Conservation (phyloP, 2,888 invertebrate genomes). For the Phortica okadai region DNA sequence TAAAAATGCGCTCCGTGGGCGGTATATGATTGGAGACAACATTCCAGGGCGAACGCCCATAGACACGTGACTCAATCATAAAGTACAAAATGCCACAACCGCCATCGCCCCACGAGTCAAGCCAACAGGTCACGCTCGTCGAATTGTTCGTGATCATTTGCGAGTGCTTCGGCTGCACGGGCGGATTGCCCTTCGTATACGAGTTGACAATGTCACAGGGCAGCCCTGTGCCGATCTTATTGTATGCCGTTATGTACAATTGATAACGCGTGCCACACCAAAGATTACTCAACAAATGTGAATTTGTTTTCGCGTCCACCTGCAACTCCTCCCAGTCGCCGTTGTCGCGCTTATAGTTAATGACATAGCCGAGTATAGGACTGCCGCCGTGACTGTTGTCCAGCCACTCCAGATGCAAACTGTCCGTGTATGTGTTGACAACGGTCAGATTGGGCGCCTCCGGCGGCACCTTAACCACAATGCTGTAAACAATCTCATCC, state of each 20-base stretch:
- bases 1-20: conserved; percentile 88
- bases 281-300: conserved; percentile 87
- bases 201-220: conserved; percentile 93
- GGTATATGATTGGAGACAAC: conserved; percentile 89
- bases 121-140: conserved; percentile 90
- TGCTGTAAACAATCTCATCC: conserved; percentile 87
- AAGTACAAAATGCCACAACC: conserved; percentile 92
- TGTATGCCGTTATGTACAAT: conserved; percentile 92
- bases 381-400: conserved; percentile 90
- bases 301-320: conserved; percentile 87
- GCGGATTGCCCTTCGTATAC: conserved; percentile 88
- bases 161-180: conserved; percentile 87
- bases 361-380: conserved; percentile 88
- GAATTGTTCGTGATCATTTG: conserved; percentile 90
- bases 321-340: conserved; percentile 95
- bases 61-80: conserved; percentile 86
- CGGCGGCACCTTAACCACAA: conserved; percentile 86
- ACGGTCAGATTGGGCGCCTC: conserved; percentile 89
- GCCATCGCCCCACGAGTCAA: conserved; percentile 92
- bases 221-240: conserved; percentile 91
- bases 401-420: conserved; percentile 88
- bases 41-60: conserved; percentile 81
- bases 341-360: conserved; percentile 92
- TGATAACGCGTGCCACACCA: conserved; percentile 94
- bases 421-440: conserved; percentile 88